Evolutionary conservation across 2,888 invertebrate species (phyloP).

Genomic region (Creontiades dilutus): DNA sequence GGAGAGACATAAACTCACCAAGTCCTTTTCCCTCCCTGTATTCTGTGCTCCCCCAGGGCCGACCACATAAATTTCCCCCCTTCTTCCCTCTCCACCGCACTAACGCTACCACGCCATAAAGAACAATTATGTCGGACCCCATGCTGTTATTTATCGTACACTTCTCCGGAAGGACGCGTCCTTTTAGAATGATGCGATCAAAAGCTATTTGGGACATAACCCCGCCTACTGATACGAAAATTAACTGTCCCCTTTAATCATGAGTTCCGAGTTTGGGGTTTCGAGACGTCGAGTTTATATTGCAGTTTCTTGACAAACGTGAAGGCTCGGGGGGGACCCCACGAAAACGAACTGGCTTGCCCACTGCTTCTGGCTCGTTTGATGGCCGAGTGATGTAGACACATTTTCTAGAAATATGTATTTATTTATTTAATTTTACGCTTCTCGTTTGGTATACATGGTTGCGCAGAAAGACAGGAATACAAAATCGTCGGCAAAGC

Average conservation of each 20-base stretch:
- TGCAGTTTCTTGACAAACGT: not conserved
- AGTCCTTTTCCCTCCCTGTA: slow-evolving; percentile 51
- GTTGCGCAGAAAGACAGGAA: too few relatives aligned
- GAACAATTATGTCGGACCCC: slow-evolving; percentile 72
- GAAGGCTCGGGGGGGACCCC: not conserved
- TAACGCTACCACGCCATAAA: slow-evolving; percentile 70
- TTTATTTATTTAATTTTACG: too few relatives aligned
- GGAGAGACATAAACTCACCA: slow-evolving; percentile 60
- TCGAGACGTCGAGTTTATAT: slow-evolving; percentile 11
- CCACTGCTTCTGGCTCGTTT: not conserved
- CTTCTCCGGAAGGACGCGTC: slow-evolving; percentile 68
- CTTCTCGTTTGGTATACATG: too few relatives aligned
- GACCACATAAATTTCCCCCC: slow-evolving; percentile 56
- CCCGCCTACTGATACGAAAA: slow-evolving; percentile 51
- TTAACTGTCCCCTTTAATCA: slow-evolving; percentile 30
- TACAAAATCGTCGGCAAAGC: too few relatives aligned
- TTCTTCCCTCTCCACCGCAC: not conserved
- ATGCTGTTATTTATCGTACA: slow-evolving; percentile 71
- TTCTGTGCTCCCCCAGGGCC: slow-evolving; percentile 18
- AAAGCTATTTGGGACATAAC: slow-evolving; percentile 60
- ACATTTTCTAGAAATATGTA: too few relatives aligned
- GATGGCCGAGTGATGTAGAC: not conserved
- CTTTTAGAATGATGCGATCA: slow-evolving; percentile 63
- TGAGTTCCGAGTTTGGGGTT: not conserved
- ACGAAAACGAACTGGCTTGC: slow-evolving; percentile 18